Evolutionary conservation across 2,113 vertebrate species (phyloP).

Genomic region (Oryzias curvinotus): DNA sequence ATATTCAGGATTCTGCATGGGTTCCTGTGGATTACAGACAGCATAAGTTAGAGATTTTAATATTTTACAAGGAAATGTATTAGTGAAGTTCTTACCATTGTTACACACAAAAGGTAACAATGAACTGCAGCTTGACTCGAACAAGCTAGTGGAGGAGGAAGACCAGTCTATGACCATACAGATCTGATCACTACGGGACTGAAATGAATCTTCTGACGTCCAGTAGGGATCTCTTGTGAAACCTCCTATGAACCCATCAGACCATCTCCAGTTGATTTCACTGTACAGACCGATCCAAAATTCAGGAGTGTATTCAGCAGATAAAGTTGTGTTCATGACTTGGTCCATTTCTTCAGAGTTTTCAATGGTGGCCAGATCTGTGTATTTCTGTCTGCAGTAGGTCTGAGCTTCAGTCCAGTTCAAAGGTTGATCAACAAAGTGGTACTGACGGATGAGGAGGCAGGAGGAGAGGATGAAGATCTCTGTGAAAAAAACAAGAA

Average conservation of each 20-base stretch:
- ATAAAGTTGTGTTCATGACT: not conserved
- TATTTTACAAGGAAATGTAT: too few relatives aligned
- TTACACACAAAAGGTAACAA: too few relatives aligned
- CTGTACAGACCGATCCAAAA: not conserved
- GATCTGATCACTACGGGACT: not conserved
- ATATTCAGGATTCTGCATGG: not conserved
- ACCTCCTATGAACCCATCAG: not conserved
- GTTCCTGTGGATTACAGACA: not conserved
- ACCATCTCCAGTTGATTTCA: not conserved
- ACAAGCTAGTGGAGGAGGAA: not conserved
- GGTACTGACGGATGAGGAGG: too few relatives aligned
- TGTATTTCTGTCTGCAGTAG: too few relatives aligned
- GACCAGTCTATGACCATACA: not conserved
- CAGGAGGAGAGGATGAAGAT: too few relatives aligned
- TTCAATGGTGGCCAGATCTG: not conserved
- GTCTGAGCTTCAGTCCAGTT: too few relatives aligned
- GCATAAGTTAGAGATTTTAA: not conserved
- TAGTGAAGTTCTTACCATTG: too few relatives aligned
- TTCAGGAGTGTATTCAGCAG: not conserved
- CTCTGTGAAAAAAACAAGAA: not conserved
- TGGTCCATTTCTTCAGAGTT: not conserved
- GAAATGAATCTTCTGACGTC: not conserved
- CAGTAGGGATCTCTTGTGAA: not conserved
- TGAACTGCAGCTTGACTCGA: too few relatives aligned
- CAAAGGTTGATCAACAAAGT: too few relatives aligned